Evolutionary conservation across 2,888 invertebrate species (phyloP).

Genomic region (Colletes collaris): DNA sequence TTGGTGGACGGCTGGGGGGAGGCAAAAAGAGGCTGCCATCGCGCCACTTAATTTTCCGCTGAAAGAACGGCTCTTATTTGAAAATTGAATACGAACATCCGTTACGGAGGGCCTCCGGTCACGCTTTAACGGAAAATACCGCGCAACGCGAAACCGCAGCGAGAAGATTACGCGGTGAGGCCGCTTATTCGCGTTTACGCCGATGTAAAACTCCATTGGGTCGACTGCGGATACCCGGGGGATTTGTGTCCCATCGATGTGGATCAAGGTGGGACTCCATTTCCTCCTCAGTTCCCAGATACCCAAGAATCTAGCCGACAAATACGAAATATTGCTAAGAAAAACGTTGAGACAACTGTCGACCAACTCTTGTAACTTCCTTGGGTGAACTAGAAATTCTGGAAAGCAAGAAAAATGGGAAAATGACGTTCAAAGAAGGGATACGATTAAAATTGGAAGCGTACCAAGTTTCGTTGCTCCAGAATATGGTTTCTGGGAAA

Average conservation of each 20-base stretch:
- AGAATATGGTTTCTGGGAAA: too few species aligned
- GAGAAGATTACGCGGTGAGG: slow-evolving; percentile 72
- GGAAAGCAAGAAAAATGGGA: too few species aligned
- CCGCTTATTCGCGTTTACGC: slow-evolving; percentile 75
- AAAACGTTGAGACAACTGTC: too few species aligned
- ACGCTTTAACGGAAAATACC: slow-evolving; percentile 69
- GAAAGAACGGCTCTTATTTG: slow-evolving; percentile 37
- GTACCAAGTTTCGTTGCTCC: too few species aligned
- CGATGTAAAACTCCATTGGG: slow-evolving; percentile 58
- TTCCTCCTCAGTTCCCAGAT: slow-evolving; percentile 66
- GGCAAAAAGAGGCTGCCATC: slow-evolving; percentile 37
- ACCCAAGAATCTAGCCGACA: neutral
- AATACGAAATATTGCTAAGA: too few species aligned
- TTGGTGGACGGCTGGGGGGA: neutral
- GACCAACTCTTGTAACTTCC: too few species aligned
- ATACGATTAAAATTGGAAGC: too few species aligned
- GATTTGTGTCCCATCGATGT: slow-evolving; percentile 54
- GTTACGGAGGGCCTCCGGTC: slow-evolving; percentile 56
- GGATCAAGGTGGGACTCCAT: slow-evolving; percentile 68
- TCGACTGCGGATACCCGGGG: slow-evolving; percentile 37
- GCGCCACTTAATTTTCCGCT: slow-evolving; percentile 52
- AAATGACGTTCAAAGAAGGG: too few species aligned
- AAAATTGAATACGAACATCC: slow-evolving; percentile 61
- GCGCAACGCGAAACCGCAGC: slow-evolving; percentile 72
- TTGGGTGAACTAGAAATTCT: too few species aligned